These are phyloP conservation scores for Noctua janthe DNA, from an alignment of 2,888 invertebrate genomes.

Conservation along the genomic window DNA sequence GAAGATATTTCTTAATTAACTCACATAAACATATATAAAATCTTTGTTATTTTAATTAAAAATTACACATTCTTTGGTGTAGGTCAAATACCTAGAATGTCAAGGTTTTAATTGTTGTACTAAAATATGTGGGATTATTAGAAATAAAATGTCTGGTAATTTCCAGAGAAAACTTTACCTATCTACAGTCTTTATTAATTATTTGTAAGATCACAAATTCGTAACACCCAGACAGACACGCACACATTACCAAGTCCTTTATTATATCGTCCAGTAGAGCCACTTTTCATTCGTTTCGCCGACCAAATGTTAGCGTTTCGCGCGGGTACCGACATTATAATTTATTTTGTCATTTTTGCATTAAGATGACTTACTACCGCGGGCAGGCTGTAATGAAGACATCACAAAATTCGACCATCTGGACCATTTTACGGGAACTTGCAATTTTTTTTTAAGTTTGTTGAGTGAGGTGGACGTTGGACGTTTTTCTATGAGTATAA, in stretches of 20 bases:
- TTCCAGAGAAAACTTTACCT: not conserved
- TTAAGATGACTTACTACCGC: constrained; percentile 72
- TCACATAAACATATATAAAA: constrained; percentile 31
- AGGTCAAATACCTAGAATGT: constrained; percentile 53
- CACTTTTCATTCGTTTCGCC: constrained; percentile 41
- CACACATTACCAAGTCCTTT: not conserved
- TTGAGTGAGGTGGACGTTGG: not conserved
- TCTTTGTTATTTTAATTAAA: constrained; percentile 52
- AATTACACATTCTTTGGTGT: constrained; percentile 44
- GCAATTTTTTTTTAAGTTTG: constrained; percentile 30
- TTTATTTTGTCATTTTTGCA: constrained; percentile 79
- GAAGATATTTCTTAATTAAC: constrained; percentile 62
- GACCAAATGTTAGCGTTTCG: constrained; percentile 71
- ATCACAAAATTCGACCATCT: constrained; percentile 72
- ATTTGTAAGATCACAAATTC: not conserved
- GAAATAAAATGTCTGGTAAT: not conserved
- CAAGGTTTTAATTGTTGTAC: constrained; percentile 32
- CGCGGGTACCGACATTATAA: constrained; percentile 71
- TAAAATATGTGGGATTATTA: not conserved
- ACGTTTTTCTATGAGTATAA: not conserved
- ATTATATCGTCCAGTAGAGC: constrained; percentile 71
- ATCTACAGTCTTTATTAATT: not conserved
- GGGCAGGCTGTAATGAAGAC: constrained; percentile 74
- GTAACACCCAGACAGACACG: not conserved
- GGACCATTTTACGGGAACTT: constrained; percentile 55